Conservation (phyloP, 2,113 vertebrate genomes). For the Passer domesticus region DNA sequence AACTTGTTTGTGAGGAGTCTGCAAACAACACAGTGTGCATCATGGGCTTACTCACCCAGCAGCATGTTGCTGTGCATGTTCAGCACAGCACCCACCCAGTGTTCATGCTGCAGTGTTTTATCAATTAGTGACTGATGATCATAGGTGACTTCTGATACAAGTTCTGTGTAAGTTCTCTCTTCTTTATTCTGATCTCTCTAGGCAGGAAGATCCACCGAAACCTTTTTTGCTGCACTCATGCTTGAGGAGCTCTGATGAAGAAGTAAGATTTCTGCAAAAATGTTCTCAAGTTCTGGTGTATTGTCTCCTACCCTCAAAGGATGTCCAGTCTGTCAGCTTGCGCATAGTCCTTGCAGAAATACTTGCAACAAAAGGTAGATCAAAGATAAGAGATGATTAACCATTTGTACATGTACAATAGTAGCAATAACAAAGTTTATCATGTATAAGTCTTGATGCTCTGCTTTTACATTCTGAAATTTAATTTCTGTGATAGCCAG, state of each 20-base stretch:
- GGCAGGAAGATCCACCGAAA: slow-evolving; percentile 87
- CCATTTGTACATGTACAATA: neutral
- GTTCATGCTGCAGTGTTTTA: neutral
- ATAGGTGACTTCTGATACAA: neutral
- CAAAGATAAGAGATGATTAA: slow-evolving; percentile 18
- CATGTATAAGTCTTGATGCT: neutral
- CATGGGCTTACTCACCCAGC: neutral
- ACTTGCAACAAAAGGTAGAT: slow-evolving; percentile 91
- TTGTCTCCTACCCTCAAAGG: slow-evolving; percentile 89
- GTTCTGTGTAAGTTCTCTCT: neutral
- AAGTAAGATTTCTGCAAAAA: slow-evolving; percentile 90
- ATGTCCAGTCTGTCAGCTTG: slow-evolving; percentile 89
- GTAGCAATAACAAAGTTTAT: neutral
- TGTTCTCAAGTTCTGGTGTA: slow-evolving; percentile 90
- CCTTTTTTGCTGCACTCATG: slow-evolving; percentile 90
- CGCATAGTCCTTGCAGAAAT: slow-evolving; percentile 94
- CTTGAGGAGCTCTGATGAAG: slow-evolving; percentile 85
- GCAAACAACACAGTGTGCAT: neutral
- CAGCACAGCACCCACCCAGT: neutral
- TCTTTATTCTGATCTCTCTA: neutral
- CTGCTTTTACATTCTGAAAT: neutral
- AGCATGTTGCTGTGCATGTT: neutral
- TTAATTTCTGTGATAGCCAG: neutral
- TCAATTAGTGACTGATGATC: neutral
- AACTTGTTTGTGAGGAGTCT: neutral